Percentiles rank a stretch among this genome's conserved stretches.
Evolutionary conservation across 2,797 vertebrate species (phyloP).

Genomic region (Chelidonichthys spinosus): DNA sequence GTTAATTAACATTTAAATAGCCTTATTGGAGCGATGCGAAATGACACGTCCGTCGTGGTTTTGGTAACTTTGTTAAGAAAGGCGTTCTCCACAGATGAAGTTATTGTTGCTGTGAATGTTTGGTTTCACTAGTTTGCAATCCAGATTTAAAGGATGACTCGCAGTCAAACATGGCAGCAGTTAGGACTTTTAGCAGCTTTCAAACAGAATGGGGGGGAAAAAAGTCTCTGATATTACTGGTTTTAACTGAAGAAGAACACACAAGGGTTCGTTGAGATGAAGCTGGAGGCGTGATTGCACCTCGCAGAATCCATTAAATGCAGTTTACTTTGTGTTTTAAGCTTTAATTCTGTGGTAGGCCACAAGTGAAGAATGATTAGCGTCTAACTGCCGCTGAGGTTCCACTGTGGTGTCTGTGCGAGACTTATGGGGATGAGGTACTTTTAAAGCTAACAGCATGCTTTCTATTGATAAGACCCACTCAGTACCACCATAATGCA

Average conservation of each 20-base stretch:
- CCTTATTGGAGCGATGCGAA: background rate
- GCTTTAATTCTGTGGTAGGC: conserved; percentile 69
- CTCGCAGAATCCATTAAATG: conserved; percentile 60
- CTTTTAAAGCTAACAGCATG: conserved; percentile 75
- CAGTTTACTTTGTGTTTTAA: conserved; percentile 57
- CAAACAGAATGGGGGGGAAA: background rate
- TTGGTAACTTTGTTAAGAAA: conserved; percentile 43
- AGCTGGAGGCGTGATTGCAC: conserved; percentile 9
- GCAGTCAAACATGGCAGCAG: conserved; percentile 15
- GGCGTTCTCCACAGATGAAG: background rate
- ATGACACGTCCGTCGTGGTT: too few relatives aligned
- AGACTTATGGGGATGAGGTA: conserved; percentile 55
- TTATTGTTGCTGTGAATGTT: conserved; percentile 13
- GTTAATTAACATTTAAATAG: conserved; percentile 33
- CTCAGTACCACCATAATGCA: conserved; percentile 81
- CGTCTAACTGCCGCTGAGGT: conserved; percentile 57
- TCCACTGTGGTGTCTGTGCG: conserved; percentile 56
- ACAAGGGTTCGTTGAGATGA: background rate
- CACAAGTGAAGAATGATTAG: conserved; percentile 70
- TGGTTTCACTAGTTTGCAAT: conserved; percentile 38
- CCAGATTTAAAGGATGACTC: conserved; percentile 38
- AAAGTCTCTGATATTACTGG: background rate
- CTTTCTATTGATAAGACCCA: conserved; percentile 80
- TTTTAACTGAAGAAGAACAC: conserved; percentile 1
- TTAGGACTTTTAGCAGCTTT: conserved; percentile 18